Base-by-base conservation (phyloP, 2,113 vertebrate genomes). In the Echinops telfairi region DNA sequence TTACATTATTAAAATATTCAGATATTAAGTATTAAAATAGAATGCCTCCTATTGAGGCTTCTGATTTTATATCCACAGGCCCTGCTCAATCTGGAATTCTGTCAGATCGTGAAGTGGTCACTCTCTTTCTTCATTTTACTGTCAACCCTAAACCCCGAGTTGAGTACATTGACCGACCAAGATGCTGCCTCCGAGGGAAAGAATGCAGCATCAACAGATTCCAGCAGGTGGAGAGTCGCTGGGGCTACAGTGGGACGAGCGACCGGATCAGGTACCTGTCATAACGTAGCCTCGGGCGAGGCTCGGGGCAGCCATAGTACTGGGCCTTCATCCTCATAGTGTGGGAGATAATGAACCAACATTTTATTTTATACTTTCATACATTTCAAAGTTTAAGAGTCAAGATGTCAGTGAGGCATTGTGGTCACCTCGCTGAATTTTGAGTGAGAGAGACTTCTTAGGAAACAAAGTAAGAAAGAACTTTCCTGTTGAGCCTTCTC, bases 171-270 rank as follows among this genome's bases (percentile, higher is more conserved):
- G 99, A 99, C 97, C 98, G 99, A 75, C 99, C 99, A 0, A 98
- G 99, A 62, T 99, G 99, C 97, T 99, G 99, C 97, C 98, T 99
- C 92, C 98, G 99, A 86, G 99, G 99, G 43, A 99, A 99, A 95
- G 99, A 99, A 86, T 99, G 98, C 97, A 99, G 98, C 97, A 98
- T 99, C 97, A 99, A 98, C 97, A 98, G 99, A 82, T 99, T 99
- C 97, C 99, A 99, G 98, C 99, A 99, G 97, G 99, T 99, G 78
- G 99, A 99, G 98, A 99, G 99, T 97, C 99, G 99, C 90, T 99
- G 99, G 99, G 99, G 99, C 82, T 99, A 99, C 97, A 99, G 99
- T 60, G 99, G 99, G 77, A 99, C 99, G 3, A 99, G 99, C 9
- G 99, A 99, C 95, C 98, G 99, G 20, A 99, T 99, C 97, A 99